phyloP scores from a whole-genome alignment of 2,888 invertebrate genomes.

The Odontothrips loti region DNA sequence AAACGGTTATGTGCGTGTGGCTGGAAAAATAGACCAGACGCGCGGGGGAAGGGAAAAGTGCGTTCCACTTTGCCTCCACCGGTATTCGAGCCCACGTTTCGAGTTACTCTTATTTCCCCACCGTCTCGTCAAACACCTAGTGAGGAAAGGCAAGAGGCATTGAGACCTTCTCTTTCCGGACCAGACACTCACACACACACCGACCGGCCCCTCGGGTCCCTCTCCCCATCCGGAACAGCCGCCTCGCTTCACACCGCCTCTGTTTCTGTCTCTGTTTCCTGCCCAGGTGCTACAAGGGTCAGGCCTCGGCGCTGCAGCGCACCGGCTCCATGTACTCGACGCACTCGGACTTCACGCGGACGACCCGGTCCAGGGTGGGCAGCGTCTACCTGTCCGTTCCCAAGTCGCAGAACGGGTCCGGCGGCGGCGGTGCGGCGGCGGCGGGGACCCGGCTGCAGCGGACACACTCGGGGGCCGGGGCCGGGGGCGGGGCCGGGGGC shows the following conservation, averaged over 20 bases:
- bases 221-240: not conserved
- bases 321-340: constrained; percentile 16
- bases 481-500: not conserved
- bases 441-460: not conserved
- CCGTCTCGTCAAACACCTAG: no score
- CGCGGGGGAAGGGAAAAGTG: no score
- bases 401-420: not conserved
- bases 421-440: not conserved
- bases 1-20: no score
- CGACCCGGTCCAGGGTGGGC: constrained; percentile 11
- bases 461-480: not conserved
- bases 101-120: no score
- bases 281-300: constrained; percentile 11
- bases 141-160: no score
- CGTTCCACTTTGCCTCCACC: no score
- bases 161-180: no score
- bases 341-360: constrained; percentile 14
- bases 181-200: no score
- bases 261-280: not conserved
- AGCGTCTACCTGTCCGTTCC: constrained; percentile 11
- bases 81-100: no score
- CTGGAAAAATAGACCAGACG: no score
- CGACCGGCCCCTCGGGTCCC: not conserved
- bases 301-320: not conserved
- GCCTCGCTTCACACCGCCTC: not conserved